A percentile compares a stretch with the other conserved stretches of the same genome.
These are phyloP conservation scores for Babylonia areolata DNA, from an alignment of 1,140 invertebrate genomes.

Conservation along the genomic window DNA sequence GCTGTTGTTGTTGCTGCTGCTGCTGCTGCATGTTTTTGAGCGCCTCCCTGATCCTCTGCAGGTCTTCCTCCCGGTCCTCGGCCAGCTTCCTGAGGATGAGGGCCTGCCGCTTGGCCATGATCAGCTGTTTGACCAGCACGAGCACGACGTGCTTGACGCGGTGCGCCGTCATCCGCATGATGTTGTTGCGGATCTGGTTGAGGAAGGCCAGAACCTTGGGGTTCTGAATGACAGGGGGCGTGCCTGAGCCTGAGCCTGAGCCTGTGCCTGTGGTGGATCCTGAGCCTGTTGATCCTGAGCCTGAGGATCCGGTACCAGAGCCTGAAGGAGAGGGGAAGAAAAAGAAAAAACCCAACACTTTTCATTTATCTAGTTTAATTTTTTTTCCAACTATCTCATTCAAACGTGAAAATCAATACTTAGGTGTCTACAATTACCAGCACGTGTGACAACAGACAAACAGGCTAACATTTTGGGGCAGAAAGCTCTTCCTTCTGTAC, in stretches of 20 bases:
- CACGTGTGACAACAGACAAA: too few relatives aligned
- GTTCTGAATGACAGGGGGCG: background rate
- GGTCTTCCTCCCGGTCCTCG: background rate
- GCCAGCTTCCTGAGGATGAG: background rate
- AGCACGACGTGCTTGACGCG: background rate
- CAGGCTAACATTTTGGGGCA: too few relatives aligned
- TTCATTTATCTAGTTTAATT: too few relatives aligned
- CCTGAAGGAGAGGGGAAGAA: too few relatives aligned
- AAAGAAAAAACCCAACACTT: too few relatives aligned
- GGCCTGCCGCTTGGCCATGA: background rate
- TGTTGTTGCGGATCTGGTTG: background rate
- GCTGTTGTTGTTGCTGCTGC: background rate
- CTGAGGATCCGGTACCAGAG: too few relatives aligned
- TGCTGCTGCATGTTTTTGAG: background rate
- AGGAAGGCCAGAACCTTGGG: background rate
- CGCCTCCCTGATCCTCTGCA: background rate
- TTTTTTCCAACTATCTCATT: too few relatives aligned
- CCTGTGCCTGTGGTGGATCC: background rate
- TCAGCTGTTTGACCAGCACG: background rate
- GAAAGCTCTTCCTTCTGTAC: too few relatives aligned
- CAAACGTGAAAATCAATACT: too few relatives aligned
- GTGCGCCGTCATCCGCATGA: background rate
- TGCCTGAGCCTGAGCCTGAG: background rate
- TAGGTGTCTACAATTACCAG: too few relatives aligned
- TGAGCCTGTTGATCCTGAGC: too few relatives aligned